Evolutionary conservation across 2,888 invertebrate genomes (phyloP).

Genomic region (Notodonta dromedarius): DNA sequence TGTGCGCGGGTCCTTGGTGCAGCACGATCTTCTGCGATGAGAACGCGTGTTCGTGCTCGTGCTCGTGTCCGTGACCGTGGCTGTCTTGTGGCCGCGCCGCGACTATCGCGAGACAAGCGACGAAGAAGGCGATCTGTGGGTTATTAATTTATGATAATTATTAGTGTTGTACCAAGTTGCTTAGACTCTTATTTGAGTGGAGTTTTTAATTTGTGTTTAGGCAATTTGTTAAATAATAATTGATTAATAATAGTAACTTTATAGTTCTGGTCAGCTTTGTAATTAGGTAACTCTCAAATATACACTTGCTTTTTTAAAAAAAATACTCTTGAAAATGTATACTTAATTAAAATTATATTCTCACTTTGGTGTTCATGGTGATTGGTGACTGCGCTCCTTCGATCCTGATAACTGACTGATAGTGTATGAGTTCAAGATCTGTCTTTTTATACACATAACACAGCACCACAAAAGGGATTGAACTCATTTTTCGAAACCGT

Average conservation of each 20-base stretch:
- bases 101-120: slow-evolving; percentile 19
- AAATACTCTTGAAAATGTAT: too few relatives aligned
- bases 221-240: too few relatives aligned
- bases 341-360: neutral
- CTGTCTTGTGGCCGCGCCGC: slow-evolving; percentile 32
- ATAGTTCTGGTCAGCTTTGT: too few relatives aligned
- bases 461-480: slow-evolving; percentile 29
- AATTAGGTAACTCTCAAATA: too few relatives aligned
- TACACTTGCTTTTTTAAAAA: too few relatives aligned
- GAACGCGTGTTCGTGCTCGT: slow-evolving; percentile 35
- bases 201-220: too few relatives aligned
- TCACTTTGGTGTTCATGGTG: slow-evolving; percentile 8
- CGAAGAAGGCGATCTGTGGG: slow-evolving; percentile 21
- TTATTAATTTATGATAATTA: too few relatives aligned
- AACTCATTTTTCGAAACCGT: neutral
- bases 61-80: slow-evolving; percentile 24
- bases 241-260: too few relatives aligned
- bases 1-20: slow-evolving; percentile 38
- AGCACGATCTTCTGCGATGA: slow-evolving; percentile 54
- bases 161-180: too few relatives aligned
- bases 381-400: slow-evolving; percentile 7
- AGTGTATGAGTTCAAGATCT: neutral
- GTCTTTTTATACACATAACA: slow-evolving; percentile 29
- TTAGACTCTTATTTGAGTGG: too few relatives aligned
- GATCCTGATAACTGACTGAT: slow-evolving; percentile 19